Conservation (phyloP, 2,888 invertebrate genomes). For the Caradrina clavipalpis region DNA sequence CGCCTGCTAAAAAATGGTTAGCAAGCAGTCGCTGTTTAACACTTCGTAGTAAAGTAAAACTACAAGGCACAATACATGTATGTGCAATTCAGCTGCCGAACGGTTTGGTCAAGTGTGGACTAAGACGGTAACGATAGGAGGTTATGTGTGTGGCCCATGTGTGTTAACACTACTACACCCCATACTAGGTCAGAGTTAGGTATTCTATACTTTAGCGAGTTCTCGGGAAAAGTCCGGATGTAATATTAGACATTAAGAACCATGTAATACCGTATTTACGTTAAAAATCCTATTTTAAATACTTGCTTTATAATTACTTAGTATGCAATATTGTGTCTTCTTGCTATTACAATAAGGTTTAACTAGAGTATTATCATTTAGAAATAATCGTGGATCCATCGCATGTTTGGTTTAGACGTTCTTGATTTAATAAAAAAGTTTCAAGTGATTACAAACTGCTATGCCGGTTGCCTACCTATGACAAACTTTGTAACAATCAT, state of each 20-base stretch:
- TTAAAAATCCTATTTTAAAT: too few species aligned
- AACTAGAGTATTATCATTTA: too few species aligned
- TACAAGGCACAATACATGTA: neutral
- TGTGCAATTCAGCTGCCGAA: neutral
- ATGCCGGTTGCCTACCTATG: neutral
- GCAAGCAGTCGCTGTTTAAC: conserved; percentile 8
- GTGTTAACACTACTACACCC: conserved; percentile 3
- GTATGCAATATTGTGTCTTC: too few species aligned
- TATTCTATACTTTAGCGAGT: neutral
- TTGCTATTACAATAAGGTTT: too few species aligned
- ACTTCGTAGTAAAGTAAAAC: neutral
- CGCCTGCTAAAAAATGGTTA: conserved; percentile 19
- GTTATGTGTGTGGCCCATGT: neutral
- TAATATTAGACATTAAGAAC: too few species aligned
- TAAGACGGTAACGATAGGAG: conserved; percentile 2
- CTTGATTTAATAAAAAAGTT: too few species aligned
- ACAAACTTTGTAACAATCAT: conserved; percentile 17
- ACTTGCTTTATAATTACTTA: too few species aligned
- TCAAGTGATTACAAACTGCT: neutral
- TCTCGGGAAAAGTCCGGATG: neutral
- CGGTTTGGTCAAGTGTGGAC: neutral
- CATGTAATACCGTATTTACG: too few species aligned
- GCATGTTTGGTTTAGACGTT: too few species aligned
- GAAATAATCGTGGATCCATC: too few species aligned
- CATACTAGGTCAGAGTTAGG: neutral